Percentiles rank a stretch among this genome's conserved stretches.
These are phyloP conservation scores for Hyla sarda DNA, from an alignment of 2,113 vertebrate species.

Conservation along the genomic window DNA sequence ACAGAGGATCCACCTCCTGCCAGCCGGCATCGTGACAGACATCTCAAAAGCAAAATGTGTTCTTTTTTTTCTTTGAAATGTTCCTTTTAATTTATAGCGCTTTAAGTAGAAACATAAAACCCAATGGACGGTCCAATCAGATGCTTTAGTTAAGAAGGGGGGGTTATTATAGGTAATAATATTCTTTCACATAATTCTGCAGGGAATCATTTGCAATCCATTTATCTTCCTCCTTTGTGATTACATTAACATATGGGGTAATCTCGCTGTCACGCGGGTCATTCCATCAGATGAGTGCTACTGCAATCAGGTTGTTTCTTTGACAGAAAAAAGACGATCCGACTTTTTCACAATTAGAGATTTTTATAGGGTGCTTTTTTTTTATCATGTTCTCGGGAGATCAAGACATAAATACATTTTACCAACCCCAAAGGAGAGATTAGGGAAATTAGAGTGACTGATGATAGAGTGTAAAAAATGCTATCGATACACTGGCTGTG, in stretches of 20 bases:
- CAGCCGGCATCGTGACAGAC: no score
- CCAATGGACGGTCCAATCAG: constrained; percentile 15
- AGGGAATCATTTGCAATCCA: constrained; percentile 62
- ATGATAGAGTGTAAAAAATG: constrained; percentile 35
- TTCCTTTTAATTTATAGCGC: background rate
- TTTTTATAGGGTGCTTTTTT: constrained; percentile 63
- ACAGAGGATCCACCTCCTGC: no score
- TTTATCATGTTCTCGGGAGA: constrained; percentile 59
- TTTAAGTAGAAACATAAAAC: background rate
- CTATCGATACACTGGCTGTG: constrained; percentile 32
- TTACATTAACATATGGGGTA: constrained; percentile 64
- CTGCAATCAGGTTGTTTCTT: constrained; percentile 37
- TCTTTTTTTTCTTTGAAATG: no score
- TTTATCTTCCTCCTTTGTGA: constrained; percentile 63
- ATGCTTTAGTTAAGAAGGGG: constrained; percentile 35
- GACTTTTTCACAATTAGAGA: constrained; percentile 53
- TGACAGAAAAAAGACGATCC: constrained; percentile 63
- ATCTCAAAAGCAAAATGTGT: background rate
- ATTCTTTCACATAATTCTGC: constrained; percentile 59
- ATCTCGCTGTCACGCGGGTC: constrained; percentile 63
- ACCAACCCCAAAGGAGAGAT: constrained; percentile 60
- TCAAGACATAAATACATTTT: constrained; percentile 59
- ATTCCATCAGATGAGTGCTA: constrained; percentile 62
- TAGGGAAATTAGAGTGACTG: constrained; percentile 59
- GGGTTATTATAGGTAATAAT: constrained; percentile 51